phyloP scores from a whole-genome alignment of 2,113 vertebrate genomes.

The Sardina pilchardus region DNA sequence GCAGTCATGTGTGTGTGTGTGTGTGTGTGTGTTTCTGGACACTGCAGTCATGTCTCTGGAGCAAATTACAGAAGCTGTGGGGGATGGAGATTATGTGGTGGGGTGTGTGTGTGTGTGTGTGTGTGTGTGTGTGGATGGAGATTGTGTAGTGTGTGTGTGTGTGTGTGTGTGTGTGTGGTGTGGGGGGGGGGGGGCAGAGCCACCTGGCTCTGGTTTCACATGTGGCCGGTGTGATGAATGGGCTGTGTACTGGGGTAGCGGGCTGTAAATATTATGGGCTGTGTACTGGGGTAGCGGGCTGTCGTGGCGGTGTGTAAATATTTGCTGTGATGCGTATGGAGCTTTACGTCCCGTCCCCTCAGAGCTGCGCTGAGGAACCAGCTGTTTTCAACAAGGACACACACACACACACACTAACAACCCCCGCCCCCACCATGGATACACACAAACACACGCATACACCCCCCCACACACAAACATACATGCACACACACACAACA shows the following conservation, averaged over 20 bases:
- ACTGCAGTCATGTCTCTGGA: background rate
- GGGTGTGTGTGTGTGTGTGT: background rate
- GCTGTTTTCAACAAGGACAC: background rate
- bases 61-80: background rate
- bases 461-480: background rate
- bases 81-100: background rate
- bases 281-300: background rate
- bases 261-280: no score
- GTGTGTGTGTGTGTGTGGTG: background rate
- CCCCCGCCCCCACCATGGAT: background rate
- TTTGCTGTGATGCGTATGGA: background rate
- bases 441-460: background rate
- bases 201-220: background rate
- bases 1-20: no score
- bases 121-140: background rate
- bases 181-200: background rate
- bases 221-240: background rate
- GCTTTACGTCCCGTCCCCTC: background rate
- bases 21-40: no score
- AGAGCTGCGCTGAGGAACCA: background rate
- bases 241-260: background rate
- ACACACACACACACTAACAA: background rate
- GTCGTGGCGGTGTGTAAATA: slow-evolving; percentile 8
- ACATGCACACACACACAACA: no score
- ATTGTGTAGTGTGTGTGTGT: background rate